Conservation (phyloP, 1,140 invertebrate species). For the Ptiloglossa arizonensis region DNA sequence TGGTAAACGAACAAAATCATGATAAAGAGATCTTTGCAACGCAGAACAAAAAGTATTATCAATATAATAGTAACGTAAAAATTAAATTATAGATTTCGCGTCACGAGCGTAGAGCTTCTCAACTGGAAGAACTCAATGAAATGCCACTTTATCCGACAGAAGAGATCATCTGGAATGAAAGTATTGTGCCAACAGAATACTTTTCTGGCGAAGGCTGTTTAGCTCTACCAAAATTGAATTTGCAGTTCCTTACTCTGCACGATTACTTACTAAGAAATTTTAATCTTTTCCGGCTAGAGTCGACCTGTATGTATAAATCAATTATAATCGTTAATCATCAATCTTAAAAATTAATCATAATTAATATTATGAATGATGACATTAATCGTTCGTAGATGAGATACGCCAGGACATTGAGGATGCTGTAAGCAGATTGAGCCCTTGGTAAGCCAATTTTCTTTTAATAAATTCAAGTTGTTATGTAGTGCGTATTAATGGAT, state of each 20-base stretch:
- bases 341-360: neutral
- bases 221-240: constrained; percentile 97
- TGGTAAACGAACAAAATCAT: constrained; percentile 83
- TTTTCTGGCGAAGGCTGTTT: constrained; percentile 97
- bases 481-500: neutral
- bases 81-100: constrained; percentile 86
- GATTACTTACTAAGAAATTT: constrained; percentile 99
- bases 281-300: constrained; percentile 98
- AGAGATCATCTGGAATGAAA: constrained; percentile 99
- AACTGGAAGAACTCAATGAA: constrained; percentile 96
- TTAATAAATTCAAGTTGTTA: neutral
- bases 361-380: neutral
- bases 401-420: constrained; percentile 99
- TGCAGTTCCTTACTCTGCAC: constrained; percentile 99
- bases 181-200: constrained; percentile 98
- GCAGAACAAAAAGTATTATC: neutral
- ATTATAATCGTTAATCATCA: neutral
- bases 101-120: constrained; percentile 94
- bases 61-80: constrained; percentile 25
- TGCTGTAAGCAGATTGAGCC: constrained; percentile 95
- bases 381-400: constrained; percentile 87
- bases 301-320: constrained; percentile 90
- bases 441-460: constrained; percentile 86
- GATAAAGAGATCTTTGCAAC: neutral
- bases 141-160: constrained; percentile 99